A percentile compares a stretch with the other conserved stretches of the same genome.
phyloP scores from a whole-genome alignment of 92 coral and sea anemone genomes.

The Bergia puertoricense region DNA sequence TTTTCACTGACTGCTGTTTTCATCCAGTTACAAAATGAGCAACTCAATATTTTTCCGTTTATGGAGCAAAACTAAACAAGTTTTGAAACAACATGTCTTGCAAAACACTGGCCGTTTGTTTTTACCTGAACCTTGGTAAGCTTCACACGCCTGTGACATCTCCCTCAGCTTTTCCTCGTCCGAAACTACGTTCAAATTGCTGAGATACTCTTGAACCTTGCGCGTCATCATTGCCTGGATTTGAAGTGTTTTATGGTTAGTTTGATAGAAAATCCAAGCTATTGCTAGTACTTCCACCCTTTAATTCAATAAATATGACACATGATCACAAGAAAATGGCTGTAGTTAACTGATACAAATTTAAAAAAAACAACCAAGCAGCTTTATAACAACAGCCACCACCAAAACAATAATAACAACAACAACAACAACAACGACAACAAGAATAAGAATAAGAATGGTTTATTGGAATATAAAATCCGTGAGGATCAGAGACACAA shows the following conservation, averaged over 20 bases:
- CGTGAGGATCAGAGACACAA: no score
- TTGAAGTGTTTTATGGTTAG: not conserved
- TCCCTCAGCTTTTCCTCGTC: slow-evolving; percentile 92
- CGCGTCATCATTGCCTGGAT: slow-evolving; percentile 90
- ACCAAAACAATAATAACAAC: no score
- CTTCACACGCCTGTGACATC: slow-evolving; percentile 90
- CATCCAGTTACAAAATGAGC: no score
- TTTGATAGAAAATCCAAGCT: not conserved
- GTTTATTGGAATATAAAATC: no score
- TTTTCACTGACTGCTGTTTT: no score
- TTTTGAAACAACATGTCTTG: not conserved
- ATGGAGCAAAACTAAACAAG: not conserved
- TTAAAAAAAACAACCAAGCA: no score
- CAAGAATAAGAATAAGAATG: no score
- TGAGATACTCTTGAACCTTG: slow-evolving; percentile 82
- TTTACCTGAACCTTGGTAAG: slow-evolving; percentile 93
- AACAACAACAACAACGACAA: no score
- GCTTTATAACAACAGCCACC: no score
- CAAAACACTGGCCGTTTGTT: not conserved
- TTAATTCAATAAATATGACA: not conserved
- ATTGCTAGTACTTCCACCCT: not conserved
- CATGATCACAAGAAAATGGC: not conserved
- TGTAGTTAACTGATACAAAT: not conserved
- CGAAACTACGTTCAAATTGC: slow-evolving; percentile 66
- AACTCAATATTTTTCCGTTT: no score